Conservation (phyloP, 2,113 vertebrate species). For the Daboia siamensis region DNA sequence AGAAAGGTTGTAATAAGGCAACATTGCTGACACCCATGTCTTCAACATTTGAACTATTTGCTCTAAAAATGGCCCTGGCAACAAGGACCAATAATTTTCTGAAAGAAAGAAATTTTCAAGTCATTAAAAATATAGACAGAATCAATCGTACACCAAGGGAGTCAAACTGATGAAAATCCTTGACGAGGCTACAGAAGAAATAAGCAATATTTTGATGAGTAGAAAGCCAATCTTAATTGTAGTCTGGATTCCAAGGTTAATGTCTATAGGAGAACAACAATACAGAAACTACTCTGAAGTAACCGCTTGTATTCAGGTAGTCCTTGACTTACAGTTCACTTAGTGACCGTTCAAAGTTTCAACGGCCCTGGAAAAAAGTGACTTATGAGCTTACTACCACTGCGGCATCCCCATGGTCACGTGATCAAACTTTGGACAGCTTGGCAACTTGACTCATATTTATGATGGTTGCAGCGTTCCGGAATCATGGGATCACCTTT, state of each 20-base stretch:
- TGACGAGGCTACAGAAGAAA: neutral
- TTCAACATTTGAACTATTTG: slow-evolving; percentile 57
- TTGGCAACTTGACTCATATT: too few species aligned
- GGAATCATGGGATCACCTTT: too few species aligned
- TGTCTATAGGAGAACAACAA: neutral
- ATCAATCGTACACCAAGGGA: neutral
- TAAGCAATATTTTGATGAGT: neutral
- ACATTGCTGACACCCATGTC: neutral
- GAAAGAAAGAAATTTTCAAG: neutral
- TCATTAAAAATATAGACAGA: neutral
- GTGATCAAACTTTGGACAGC: too few species aligned
- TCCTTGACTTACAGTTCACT: too few species aligned
- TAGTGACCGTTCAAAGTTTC: too few species aligned
- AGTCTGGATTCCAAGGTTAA: neutral
- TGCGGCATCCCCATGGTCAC: too few species aligned
- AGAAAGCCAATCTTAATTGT: neutral
- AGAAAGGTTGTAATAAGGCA: neutral
- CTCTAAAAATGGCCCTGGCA: slow-evolving; percentile 39
- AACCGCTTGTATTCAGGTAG: too few species aligned
- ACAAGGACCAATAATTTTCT: slow-evolving; percentile 58
- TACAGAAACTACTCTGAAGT: too few species aligned
- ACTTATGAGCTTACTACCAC: too few species aligned
- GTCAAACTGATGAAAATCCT: neutral
- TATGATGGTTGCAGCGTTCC: too few species aligned
- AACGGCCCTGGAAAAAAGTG: too few species aligned